Base-by-base conservation (phyloP, 2,888 invertebrate species). In the Amiota communis region DNA sequence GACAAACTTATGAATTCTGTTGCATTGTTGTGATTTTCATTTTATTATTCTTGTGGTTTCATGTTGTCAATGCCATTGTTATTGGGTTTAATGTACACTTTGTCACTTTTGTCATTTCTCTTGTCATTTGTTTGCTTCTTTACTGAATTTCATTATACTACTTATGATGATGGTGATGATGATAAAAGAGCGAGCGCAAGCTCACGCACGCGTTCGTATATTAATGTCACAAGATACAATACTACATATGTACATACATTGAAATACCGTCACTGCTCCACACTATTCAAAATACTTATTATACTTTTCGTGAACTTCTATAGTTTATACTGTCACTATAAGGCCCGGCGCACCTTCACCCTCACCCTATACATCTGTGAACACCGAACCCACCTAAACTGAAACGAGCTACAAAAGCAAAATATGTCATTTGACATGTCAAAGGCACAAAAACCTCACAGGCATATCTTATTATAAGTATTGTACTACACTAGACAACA, bases 141-240 rank as follows among this genome's bases (percentile, higher is more conserved):
- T 48, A 65, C 67, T 57, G n/a, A 74, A 51, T 68, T 72, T 67
- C 70, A 47, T 65, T 65, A 53, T 20, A 74, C 56, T 70, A 71
- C 56, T 73, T 36, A 20, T 68, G 65, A 15, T 68, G 20, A 20
- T 68, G 9, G 2, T 36, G 13, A 13, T 53, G 12, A 23, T 53
- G 23, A 53, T 65, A 48, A 65, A 20, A 68, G 49, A 49, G 64
- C 20, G 57, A 23, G 53, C 51, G 63, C 17, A 13, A 47, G 61
- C 20, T 36, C 36, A 17, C 13, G 6, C 51, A 69, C 12, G 56
- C 15, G n/a, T 17, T 8, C 48, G 10, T 15, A 59, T 49, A 47
- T 70, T 20, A 48, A 56, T 70, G 73, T 63, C 61, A 49, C 63
- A 64, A 61, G 59, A 57, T 17, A 20, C 57, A 15, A 20, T 17